Evolutionary conservation across 2,888 invertebrate genomes (phyloP).

Genomic region (Anaspis maculata): DNA sequence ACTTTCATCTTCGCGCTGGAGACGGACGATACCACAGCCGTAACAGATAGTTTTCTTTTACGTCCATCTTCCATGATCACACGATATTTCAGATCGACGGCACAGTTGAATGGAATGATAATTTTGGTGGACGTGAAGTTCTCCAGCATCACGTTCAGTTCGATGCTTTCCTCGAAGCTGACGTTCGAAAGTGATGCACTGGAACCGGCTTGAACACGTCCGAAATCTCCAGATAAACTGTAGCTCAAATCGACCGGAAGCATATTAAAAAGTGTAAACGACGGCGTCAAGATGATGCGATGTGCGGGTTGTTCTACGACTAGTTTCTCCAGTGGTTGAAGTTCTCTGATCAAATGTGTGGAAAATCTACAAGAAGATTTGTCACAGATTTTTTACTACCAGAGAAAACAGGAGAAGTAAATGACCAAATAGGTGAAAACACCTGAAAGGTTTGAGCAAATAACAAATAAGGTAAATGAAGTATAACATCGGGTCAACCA

Average conservation of each 20-base stretch:
- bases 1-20: slow-evolving; percentile 44
- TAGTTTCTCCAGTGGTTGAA: slow-evolving; percentile 46
- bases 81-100: slow-evolving; percentile 30
- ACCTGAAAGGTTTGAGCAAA: too few species aligned
- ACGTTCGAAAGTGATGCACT: slow-evolving; percentile 32
- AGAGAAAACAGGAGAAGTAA: too few species aligned
- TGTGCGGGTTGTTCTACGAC: slow-evolving; percentile 66
- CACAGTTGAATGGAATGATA: slow-evolving; percentile 29
- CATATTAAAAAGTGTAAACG: slow-evolving; percentile 77
- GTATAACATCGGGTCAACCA: too few species aligned
- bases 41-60: slow-evolving; percentile 66
- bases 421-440: too few species aligned
- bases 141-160: slow-evolving; percentile 71
- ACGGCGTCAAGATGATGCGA: slow-evolving; percentile 74
- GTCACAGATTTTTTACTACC: too few species aligned
- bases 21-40: slow-evolving; percentile 46
- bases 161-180: slow-evolving; percentile 57
- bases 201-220: slow-evolving; percentile 34
- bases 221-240: slow-evolving; percentile 42
- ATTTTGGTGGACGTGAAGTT: slow-evolving; percentile 54
- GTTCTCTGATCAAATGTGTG: slow-evolving; percentile 69
- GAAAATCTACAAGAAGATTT: slow-evolving; percentile 67
- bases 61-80: slow-evolving; percentile 68
- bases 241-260: slow-evolving; percentile 74
- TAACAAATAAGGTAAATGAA: too few species aligned